Conservation (phyloP, 2,113 vertebrate genomes). For the Oreocharis arfaki region DNA sequence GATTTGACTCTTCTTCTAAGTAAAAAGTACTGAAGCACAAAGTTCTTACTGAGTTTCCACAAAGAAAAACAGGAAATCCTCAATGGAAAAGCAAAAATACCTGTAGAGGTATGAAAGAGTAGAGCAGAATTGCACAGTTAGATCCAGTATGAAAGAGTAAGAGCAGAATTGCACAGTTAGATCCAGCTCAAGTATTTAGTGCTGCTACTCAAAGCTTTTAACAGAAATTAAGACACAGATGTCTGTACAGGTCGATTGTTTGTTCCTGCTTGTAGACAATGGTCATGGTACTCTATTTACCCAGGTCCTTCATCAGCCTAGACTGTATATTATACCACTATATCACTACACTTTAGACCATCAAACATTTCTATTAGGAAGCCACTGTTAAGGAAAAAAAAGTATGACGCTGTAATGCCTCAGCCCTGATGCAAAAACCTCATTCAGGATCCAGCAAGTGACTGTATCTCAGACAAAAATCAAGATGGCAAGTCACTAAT, state of each 20-base stretch:
- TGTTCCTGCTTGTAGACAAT: neutral
- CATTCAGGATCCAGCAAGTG: neutral
- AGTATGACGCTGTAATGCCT: fast-evolving
- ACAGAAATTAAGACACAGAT: neutral
- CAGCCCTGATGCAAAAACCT: neutral
- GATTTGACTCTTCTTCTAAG: neutral
- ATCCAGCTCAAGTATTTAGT: neutral
- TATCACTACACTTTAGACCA: neutral
- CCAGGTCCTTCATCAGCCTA: neutral
- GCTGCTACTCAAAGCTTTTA: neutral
- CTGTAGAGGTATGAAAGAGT: neutral
- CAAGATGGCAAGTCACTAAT: neutral
- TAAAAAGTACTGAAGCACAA: neutral
- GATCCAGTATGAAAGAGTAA: too few relatives aligned
- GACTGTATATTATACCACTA: neutral
- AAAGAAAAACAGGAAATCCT: neutral
- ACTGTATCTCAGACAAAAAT: neutral
- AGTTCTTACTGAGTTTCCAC: neutral
- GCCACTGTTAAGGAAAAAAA: neutral
- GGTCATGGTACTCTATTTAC: neutral
- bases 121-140: neutral
- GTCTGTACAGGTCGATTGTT: neutral
- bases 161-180: neutral
- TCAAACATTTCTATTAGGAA: neutral
- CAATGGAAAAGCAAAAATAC: neutral